These are phyloP conservation scores for Nannospalax galili DNA, from an alignment of 2,113 vertebrate species.

Conservation along the genomic window DNA sequence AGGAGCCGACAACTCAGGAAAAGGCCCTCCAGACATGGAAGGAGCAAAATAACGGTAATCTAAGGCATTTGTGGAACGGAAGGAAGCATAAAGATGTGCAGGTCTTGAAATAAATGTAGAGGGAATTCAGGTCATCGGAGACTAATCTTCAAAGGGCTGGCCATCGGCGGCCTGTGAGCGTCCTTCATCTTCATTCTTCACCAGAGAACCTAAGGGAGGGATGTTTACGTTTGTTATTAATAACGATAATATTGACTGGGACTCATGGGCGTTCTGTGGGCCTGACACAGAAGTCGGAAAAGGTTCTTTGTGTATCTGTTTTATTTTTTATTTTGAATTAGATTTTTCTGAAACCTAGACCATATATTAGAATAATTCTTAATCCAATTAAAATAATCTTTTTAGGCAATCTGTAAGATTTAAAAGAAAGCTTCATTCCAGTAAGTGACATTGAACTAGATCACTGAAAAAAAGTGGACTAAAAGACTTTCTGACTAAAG, in stretches of 20 bases:
- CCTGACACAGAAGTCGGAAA: neutral
- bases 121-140: neutral
- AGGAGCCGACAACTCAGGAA: neutral
- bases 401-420: neutral
- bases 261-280: neutral
- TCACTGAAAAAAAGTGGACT: neutral
- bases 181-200: neutral
- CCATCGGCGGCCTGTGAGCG: neutral
- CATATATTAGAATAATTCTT: neutral
- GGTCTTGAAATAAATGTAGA: neutral
- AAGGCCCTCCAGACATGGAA: neutral
- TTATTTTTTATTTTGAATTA: neutral
- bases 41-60: neutral
- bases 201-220: neutral
- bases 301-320: neutral
- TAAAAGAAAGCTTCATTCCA: neutral
- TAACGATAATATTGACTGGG: neutral
- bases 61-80: neutral
- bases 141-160: neutral
- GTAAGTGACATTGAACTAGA: neutral
- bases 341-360: neutral
- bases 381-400: neutral
- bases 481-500: neutral
- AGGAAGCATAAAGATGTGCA: neutral
- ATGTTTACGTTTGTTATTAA: neutral